A percentile compares a stretch with the other conserved stretches of the same genome.
Conservation (phyloP, 2,888 invertebrate species). For the Tinea pellionella region DNA sequence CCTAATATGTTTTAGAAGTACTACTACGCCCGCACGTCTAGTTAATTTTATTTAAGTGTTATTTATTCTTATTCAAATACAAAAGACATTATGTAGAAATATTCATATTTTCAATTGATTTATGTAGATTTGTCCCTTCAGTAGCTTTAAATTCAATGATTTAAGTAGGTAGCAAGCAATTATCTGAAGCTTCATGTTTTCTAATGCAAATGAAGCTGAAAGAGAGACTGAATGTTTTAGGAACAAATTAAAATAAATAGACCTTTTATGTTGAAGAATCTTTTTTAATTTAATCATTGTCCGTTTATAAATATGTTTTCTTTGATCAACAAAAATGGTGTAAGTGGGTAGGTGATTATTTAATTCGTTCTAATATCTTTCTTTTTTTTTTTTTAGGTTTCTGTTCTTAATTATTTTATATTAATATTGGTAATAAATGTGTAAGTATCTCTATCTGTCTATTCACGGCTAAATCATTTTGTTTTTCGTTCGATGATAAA, state of each 20-base stretch:
- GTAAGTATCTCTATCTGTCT: no score
- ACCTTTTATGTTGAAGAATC: not conserved
- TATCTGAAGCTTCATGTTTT: not conserved
- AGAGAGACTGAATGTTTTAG: not conserved
- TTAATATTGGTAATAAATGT: no score
- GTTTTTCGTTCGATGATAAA: no score
- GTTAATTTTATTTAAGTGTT: no score
- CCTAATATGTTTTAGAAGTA: no score
- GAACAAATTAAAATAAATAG: not conserved
- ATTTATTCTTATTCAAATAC: not conserved
- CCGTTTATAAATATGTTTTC: not conserved
- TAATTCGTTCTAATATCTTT: not conserved
- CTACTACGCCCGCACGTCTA: no score
- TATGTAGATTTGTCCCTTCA: not conserved
- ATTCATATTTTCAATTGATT: not conserved
- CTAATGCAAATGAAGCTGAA: not conserved
- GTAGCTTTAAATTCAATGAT: not conserved
- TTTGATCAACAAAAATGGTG: not conserved
- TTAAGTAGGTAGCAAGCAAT: not conserved
- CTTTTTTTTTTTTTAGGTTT: not conserved
- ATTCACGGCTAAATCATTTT: no score
- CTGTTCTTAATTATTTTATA: not conserved
- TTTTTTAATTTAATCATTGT: not conserved
- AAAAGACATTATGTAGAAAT: not conserved
- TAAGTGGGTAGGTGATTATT: not conserved